Conservation (phyloP, 2,888 invertebrate genomes). For the Nyleta sp. region DNA sequence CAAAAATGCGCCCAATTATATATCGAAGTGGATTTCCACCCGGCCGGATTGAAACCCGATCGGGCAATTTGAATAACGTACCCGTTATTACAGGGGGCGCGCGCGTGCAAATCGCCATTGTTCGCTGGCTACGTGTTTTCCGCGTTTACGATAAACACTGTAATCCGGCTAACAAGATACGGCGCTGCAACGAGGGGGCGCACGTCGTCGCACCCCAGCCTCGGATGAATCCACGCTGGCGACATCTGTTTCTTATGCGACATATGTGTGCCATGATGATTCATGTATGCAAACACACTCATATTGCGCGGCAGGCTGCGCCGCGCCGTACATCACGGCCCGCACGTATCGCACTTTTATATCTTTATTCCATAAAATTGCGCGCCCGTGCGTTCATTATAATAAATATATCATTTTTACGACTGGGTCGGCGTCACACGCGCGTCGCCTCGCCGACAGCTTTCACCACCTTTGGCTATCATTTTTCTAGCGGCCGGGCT, state of each 20-base stretch:
- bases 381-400: conserved; percentile 40
- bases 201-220: conserved; percentile 17
- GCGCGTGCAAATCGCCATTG: conserved; percentile 22
- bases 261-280: conserved; percentile 52
- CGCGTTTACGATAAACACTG: conserved; percentile 42
- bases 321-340: conserved; percentile 29
- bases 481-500: too few relatives aligned
- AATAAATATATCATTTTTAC: conserved; percentile 56
- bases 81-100: conserved; percentile 24
- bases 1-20: conserved; percentile 8
- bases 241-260: conserved; percentile 59
- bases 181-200: conserved; percentile 29
- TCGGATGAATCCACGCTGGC: conserved; percentile 30
- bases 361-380: conserved; percentile 50
- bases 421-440: too few relatives aligned
- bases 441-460: not conserved
- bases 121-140: conserved; percentile 36
- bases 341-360: conserved; percentile 44
- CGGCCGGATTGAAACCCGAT: conserved; percentile 30
- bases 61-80: conserved; percentile 42
- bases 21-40: conserved; percentile 4
- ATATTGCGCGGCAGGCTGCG: conserved; percentile 26
- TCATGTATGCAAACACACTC: conserved; percentile 54
- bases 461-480: too few relatives aligned
- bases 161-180: conserved; percentile 50